Percentiles rank a stretch among this genome's conserved stretches.
phyloP scores from a whole-genome alignment of 1,140 invertebrate species.

The Drosophila kurseongensis region DNA sequence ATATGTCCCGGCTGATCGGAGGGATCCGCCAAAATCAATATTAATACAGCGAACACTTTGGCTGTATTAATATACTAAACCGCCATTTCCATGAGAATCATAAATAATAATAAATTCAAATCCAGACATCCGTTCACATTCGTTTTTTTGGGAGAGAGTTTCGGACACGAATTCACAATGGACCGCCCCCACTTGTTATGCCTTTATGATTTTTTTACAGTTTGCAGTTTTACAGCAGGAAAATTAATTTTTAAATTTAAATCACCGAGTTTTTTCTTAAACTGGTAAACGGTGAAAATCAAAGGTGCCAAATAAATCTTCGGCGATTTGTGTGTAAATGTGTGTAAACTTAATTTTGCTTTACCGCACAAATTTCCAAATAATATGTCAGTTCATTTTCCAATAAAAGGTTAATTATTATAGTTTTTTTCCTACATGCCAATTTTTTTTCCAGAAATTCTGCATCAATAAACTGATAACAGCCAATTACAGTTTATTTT shows the following conservation, averaged over 20 bases:
- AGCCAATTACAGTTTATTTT: not conserved
- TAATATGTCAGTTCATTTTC: too few species aligned
- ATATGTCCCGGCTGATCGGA: conserved; percentile 24
- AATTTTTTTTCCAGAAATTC: not conserved
- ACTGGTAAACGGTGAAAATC: too few species aligned
- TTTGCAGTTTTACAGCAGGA: not conserved
- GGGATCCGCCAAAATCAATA: conserved; percentile 48
- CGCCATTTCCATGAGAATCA: conserved; percentile 18
- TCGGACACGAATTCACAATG: conserved; percentile 19
- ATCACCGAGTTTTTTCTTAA: not conserved
- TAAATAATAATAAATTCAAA: conserved; percentile 36
- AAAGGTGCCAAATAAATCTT: too few species aligned
- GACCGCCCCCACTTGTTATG: conserved; percentile 16
- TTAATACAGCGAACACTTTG: conserved; percentile 15
- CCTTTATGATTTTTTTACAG: conserved; percentile 3
- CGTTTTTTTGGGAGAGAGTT: conserved; percentile 20
- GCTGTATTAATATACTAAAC: not conserved
- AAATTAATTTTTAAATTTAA: conserved; percentile 15
- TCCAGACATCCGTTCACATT: conserved; percentile 15
- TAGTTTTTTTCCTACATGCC: not conserved
- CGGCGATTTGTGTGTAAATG: too few species aligned
- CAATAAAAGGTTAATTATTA: too few species aligned
- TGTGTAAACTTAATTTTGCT: too few species aligned
- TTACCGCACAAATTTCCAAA: not conserved
- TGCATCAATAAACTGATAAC: not conserved